A percentile compares a stretch with the other conserved stretches of the same genome.
These are phyloP conservation scores for Rhinella marina DNA, from an alignment of 2,797 vertebrate genomes.

Conservation along the genomic window DNA sequence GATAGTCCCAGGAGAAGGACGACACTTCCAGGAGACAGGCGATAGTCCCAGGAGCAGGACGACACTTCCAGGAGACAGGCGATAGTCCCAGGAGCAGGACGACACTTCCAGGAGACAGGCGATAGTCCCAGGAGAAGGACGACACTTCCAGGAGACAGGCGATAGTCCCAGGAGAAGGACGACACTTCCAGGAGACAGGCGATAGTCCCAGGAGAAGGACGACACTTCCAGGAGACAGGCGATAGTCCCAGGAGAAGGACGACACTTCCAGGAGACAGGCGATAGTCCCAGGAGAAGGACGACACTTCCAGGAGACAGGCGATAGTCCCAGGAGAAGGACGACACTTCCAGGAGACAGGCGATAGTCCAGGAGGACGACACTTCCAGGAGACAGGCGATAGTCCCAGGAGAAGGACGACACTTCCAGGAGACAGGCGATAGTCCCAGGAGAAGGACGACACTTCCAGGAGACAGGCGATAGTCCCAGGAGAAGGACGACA, in stretches of 20 bases:
- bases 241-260: not conserved
- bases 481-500: not conserved
- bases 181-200: too few species aligned
- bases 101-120: not conserved
- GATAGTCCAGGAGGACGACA: not conserved
- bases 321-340: not conserved
- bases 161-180: not conserved
- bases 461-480: not conserved
- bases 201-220: not conserved
- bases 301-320: not conserved
- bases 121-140: not conserved
- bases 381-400: not conserved
- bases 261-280: not conserved
- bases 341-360: too few species aligned
- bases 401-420: not conserved
- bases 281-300: not conserved
- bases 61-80: not conserved
- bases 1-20: not conserved
- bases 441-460: not conserved
- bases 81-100: not conserved
- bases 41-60: not conserved
- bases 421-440: not conserved
- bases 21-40: not conserved
- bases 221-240: not conserved
- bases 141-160: not conserved